Evolutionary conservation across 2,888 invertebrate species (phyloP), one percentile per base, ranked within the genome.

Genomic region (Resseliella maxima): DNA sequence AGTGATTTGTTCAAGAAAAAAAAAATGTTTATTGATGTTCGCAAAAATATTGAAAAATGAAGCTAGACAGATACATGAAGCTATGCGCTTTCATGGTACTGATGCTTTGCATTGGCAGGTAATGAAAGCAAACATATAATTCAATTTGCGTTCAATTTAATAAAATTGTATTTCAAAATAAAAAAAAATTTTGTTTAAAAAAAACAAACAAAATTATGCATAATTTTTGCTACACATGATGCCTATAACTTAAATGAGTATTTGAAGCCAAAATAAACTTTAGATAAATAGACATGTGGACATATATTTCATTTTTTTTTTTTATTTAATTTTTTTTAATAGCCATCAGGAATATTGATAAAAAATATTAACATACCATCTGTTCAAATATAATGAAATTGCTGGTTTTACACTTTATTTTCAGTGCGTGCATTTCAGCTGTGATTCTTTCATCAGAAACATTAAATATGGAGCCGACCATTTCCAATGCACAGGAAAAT

Each of bases 371-470:
- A n/a, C n/a, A n/a, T n/a, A n/a, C n/a, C n/a, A n/a, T n/a, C n/a
- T n/a, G n/a, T n/a, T n/a, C n/a, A n/a, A n/a, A n/a, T n/a, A n/a
- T n/a, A n/a, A 24, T n/a, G 27, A 59, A 24, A 2, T 59, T 5
- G 24, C 2, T 27, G 5, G 21, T 24, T 31, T 72, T 59, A 6
- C n/a, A 24, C 24, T 59, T 72, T 72, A 15, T 27, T 72, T 72
- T 1, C 35, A 72, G 72, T 72, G 72, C n/a, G 15, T 31, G 1
- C 35, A n/a, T 72, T 31, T 72, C 72, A 35, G 72, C 72, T 31
- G 27, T 72, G 72, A 72, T 72, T 31, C 72, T 72, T 72, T 72
- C 72, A 31, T 72, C 72, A 27, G 72, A 72, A 3, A 18, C 72
- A 2, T 2, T 72, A 35, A 72, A 72, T 31, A 10, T 31, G 27